Conservation (phyloP, 2,797 vertebrate species). For the Echeneis naucrates region DNA sequence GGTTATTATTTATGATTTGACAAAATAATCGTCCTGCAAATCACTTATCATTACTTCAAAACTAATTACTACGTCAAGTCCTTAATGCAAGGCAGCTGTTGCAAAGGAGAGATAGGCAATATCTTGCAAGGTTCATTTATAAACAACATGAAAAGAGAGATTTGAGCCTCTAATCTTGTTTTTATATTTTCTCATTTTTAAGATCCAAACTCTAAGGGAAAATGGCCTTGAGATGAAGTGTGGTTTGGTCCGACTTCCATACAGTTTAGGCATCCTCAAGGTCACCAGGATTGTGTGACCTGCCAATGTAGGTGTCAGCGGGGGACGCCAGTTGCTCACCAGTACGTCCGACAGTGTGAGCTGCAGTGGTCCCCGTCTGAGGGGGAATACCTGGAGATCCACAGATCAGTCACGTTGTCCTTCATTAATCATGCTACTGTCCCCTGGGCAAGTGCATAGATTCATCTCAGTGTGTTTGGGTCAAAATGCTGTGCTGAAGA, state of each 20-base stretch:
- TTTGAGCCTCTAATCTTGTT: too few species aligned
- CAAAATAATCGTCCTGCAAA: slow-evolving; percentile 31
- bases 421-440: slow-evolving; percentile 1
- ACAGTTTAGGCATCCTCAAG: slow-evolving; percentile 18
- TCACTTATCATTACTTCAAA: not conserved
- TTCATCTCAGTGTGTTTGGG: not conserved
- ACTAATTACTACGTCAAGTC: too few species aligned
- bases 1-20: slow-evolving; percentile 6
- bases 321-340: not conserved
- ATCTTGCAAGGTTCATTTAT: too few species aligned
- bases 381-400: too few species aligned
- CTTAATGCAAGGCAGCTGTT: too few species aligned
- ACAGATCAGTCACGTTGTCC: slow-evolving; percentile 9
- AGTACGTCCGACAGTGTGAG: slow-evolving; percentile 12
- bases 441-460: not conserved
- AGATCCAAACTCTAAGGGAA: too few species aligned
- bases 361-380: not conserved
- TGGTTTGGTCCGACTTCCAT: too few species aligned
- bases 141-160: too few species aligned
- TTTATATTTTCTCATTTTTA: too few species aligned
- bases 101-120: too few species aligned
- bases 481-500: not conserved
- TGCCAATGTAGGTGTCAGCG: not conserved
- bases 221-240: too few species aligned
- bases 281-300: slow-evolving; percentile 10